A percentile compares a stretch with the other conserved stretches of the same genome.
These are phyloP conservation scores for Perdita meconis DNA, from an alignment of 2,888 invertebrate species.

Conservation along the genomic window DNA sequence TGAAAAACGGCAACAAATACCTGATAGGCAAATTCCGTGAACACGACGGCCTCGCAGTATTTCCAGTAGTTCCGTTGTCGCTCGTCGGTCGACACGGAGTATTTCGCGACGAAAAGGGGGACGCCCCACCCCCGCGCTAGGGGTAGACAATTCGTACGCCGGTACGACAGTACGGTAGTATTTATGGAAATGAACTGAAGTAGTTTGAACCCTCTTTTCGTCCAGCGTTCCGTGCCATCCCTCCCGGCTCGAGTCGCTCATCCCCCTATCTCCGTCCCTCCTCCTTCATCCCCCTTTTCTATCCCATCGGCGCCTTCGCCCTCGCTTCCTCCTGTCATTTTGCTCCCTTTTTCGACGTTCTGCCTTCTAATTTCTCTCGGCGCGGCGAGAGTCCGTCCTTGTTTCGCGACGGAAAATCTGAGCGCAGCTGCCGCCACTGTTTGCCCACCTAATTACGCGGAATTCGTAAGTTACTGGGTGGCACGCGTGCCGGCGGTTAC, in stretches of 20 bases:
- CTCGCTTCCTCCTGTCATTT: constrained; percentile 43
- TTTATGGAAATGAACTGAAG: constrained; percentile 81
- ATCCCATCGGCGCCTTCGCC: constrained; percentile 12
- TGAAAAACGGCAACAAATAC: constrained; percentile 29
- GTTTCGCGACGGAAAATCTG: constrained; percentile 56
- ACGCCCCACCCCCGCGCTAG: constrained; percentile 46
- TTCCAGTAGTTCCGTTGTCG: constrained; percentile 26
- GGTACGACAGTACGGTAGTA: constrained; percentile 74
- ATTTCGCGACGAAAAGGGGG: constrained; percentile 24
- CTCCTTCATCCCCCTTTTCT: not conserved
- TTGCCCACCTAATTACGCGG: constrained; percentile 80
- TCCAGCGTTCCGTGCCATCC: constrained; percentile 45
- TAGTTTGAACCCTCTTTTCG: constrained; percentile 75
- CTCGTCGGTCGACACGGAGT: constrained; percentile 10
- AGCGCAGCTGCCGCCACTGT: constrained; percentile 69
- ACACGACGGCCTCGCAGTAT: constrained; percentile 6
- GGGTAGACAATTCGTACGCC: constrained; percentile 67
- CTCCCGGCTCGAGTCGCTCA: constrained; percentile 15
- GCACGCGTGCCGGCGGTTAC: constrained; percentile 53
- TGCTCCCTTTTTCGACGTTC: constrained; percentile 44
- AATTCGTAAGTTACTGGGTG: constrained; percentile 78
- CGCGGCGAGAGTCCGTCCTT: constrained; percentile 24
- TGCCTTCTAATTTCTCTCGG: constrained; percentile 21
- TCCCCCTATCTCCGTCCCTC: constrained; percentile 1
- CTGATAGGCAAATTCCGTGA: constrained; percentile 35